These are phyloP conservation scores for Cerceris rybyensis DNA, from an alignment of 2,888 invertebrate genomes.

Conservation along the genomic window DNA sequence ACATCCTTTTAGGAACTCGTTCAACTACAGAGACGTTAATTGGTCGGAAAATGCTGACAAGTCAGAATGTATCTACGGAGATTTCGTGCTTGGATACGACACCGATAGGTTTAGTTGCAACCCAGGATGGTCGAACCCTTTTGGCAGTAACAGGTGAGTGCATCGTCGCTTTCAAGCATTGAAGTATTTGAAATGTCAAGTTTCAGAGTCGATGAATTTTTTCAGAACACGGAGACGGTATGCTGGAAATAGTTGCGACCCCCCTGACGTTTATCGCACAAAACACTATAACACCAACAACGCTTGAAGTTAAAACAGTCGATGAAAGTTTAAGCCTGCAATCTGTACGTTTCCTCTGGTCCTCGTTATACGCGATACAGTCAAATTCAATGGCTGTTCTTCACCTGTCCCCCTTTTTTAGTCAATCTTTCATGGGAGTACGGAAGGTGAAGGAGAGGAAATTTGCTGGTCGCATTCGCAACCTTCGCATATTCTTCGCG, in stretches of 20 bases:
- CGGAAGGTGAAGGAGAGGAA: conserved; percentile 53
- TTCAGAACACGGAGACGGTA: conserved; percentile 71
- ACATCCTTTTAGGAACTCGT: too few relatives aligned
- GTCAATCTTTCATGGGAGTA: conserved; percentile 69
- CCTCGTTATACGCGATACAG: background rate
- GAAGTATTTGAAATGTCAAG: background rate
- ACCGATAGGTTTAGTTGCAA: conserved; percentile 73
- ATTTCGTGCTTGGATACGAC: conserved; percentile 48
- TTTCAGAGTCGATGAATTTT: background rate
- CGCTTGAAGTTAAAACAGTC: conserved; percentile 57
- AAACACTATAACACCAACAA: conserved; percentile 43
- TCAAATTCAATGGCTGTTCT: too few relatives aligned
- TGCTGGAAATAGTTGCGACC: conserved; percentile 70
- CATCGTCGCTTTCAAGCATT: background rate
- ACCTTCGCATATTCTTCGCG: conserved; percentile 50
- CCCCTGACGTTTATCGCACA: conserved; percentile 73
- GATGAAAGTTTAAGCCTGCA: conserved; percentile 61
- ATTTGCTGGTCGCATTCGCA: conserved; percentile 51
- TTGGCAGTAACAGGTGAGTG: conserved; percentile 71
- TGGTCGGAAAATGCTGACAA: conserved; percentile 58
- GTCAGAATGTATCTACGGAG: conserved; percentile 50
- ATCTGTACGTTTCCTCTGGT: conserved; percentile 38
- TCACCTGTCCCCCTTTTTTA: conserved; percentile 42
- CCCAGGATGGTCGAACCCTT: conserved; percentile 74
- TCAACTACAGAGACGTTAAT: too few relatives aligned